Base-by-base conservation (phyloP, 2,113 vertebrate species). In the Varanus komodoensis region DNA sequence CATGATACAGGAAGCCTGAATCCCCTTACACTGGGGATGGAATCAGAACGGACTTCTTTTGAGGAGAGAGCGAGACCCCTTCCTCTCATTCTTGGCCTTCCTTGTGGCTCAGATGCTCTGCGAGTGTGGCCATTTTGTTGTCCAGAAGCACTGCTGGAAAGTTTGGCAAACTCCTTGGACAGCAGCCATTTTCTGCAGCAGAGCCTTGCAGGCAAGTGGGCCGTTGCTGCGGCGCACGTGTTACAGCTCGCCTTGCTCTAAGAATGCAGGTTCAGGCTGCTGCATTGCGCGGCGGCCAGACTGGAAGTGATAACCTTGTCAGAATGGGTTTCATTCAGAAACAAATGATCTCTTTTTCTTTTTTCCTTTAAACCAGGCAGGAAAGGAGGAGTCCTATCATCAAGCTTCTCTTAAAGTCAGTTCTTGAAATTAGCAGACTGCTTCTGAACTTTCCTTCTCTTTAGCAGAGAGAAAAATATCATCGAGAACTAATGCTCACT, bases 11-110 rank as follows among this genome's bases (percentile, higher is more conserved):
- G 69, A 79, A 67, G 17, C 38, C 12, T 8, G 84, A 1, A 14
- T 0, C 0, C 50, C 3, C 0, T 0, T 11, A 0, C 8, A 6
- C 29, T 17, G 11, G 0, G 67, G n/a, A 79, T 9, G 15, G n/a
- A 14, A 0, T 52, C 74, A 4, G 19, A 9, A 8, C 85, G 1
- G 23, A 68, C 32, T 3, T 32, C 57, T 32, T 8, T 7, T 32
- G 0, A 38, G 8, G 64, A 87, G 21, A 85, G 23, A 73, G 11
- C 8, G 38, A 81, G 69, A 14, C 34, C n/a, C 71, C 79, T 69
- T 69, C 32, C 52, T 75, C 50, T 61, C 54, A 54, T 14, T 23
- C 61, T 84, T 48, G n/a, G 38, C 73, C 32, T 50, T 17, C 6
- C 29, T 5, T 32, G 15, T 17, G 52, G 17, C 32, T n/a, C 64